These are phyloP conservation scores for Cebidichthys violaceus DNA, from an alignment of 2,113 vertebrate species.

Conservation along the genomic window DNA sequence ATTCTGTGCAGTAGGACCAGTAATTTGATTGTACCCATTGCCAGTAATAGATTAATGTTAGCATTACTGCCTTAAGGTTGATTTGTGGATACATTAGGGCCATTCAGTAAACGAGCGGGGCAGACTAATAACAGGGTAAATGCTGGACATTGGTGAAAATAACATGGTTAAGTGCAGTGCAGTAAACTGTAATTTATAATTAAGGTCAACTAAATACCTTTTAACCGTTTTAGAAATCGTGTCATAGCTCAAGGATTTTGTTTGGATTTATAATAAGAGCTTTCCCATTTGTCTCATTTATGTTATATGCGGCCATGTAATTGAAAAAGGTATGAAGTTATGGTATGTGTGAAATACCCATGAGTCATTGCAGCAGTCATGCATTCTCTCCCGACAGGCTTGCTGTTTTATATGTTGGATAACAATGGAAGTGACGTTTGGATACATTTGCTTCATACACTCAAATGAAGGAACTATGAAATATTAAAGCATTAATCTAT, in stretches of 20 bases:
- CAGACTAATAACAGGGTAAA: constrained; percentile 67
- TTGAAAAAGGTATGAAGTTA: constrained; percentile 11
- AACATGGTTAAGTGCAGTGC: constrained; percentile 65
- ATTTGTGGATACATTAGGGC: constrained; percentile 77
- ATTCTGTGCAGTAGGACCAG: constrained; percentile 38
- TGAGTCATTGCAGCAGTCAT: constrained; percentile 18
- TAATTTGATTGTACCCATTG: constrained; percentile 64
- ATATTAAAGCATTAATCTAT: constrained; percentile 78
- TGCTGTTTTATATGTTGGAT: constrained; percentile 46
- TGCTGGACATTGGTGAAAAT: constrained; percentile 68
- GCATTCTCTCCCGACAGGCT: constrained; percentile 6
- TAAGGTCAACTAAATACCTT: constrained; percentile 23
- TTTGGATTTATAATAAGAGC: constrained; percentile 35
- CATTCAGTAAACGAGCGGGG: constrained; percentile 54
- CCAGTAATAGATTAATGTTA: constrained; percentile 67
- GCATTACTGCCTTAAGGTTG: constrained; percentile 61
- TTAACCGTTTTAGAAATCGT: constrained; percentile 21
- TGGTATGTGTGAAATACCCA: not conserved
- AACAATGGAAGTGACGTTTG: constrained; percentile 64
- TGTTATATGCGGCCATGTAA: not conserved
- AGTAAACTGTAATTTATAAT: constrained; percentile 51
- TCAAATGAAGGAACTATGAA: constrained; percentile 72
- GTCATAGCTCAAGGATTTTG: not conserved
- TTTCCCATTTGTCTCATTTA: constrained; percentile 12
- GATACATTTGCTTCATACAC: constrained; percentile 66